These are phyloP conservation scores for Drosophila sordidula DNA, from an alignment of 2,888 invertebrate genomes.

Conservation along the genomic window DNA sequence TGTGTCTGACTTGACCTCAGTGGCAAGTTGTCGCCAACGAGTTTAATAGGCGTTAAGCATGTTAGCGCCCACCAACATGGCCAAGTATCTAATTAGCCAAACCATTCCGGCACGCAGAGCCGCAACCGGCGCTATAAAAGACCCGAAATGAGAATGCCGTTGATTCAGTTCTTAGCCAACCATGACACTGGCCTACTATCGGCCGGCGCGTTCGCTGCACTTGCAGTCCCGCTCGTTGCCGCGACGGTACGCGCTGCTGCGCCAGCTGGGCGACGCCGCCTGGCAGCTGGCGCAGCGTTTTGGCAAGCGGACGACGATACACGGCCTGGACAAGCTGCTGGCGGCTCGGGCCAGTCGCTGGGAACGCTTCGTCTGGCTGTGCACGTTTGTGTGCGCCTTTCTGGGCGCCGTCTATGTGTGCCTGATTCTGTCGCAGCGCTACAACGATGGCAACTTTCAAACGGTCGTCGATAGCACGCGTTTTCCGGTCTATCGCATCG, in stretches of 20 bases:
- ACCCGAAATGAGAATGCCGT: not conserved
- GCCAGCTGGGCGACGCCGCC: constrained; percentile 36
- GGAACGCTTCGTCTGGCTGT: constrained; percentile 80
- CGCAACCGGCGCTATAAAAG: constrained; percentile 58
- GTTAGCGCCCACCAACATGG: constrained; percentile 38
- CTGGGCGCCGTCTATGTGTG: constrained; percentile 81
- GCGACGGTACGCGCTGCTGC: constrained; percentile 23
- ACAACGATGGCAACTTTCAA: constrained; percentile 78
- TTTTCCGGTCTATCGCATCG: constrained; percentile 80
- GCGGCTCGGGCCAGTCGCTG: constrained; percentile 59
- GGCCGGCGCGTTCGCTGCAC: constrained; percentile 44
- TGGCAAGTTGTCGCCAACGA: constrained; percentile 21
- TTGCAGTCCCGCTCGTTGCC: constrained; percentile 17
- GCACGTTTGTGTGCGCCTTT: constrained; percentile 77
- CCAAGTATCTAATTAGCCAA: constrained; percentile 57
- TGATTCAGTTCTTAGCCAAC: constrained; percentile 41
- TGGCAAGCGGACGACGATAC: constrained; percentile 80
- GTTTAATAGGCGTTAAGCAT: constrained; percentile 63
- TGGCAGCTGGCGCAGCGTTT: constrained; percentile 73
- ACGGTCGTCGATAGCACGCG: constrained; percentile 84
- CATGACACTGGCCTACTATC: constrained; percentile 62
- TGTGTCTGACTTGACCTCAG: constrained; percentile 46
- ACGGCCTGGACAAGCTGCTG: constrained; percentile 79
- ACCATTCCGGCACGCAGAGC: constrained; percentile 47
- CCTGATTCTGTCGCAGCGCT: constrained; percentile 81